Conservation (phyloP, 2,888 invertebrate species). For the Ennomos erosarius region DNA sequence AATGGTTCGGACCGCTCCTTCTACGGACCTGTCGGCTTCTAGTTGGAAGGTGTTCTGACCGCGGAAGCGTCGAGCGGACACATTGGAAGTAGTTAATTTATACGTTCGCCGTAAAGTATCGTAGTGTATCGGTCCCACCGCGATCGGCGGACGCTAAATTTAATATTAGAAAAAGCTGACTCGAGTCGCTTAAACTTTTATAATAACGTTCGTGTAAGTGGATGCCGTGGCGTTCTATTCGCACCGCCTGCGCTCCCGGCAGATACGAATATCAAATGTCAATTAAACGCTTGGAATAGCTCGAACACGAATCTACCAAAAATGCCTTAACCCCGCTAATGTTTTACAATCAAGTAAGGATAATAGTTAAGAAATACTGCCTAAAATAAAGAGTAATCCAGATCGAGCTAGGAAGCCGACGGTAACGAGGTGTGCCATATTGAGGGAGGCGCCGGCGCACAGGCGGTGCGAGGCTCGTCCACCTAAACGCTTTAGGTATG, state of each 20-base stretch:
- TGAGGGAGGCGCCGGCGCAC: slow-evolving; percentile 60
- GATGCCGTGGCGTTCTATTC: slow-evolving; percentile 78
- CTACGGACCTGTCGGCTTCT: slow-evolving; percentile 9
- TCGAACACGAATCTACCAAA: slow-evolving; percentile 23
- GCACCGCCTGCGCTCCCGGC: slow-evolving; percentile 70
- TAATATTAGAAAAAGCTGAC: slow-evolving; percentile 65
- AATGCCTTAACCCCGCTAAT: slow-evolving; percentile 36
- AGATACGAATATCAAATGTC: slow-evolving; percentile 60
- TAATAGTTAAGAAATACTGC: slow-evolving; percentile 13
- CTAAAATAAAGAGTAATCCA: slow-evolving; percentile 10
- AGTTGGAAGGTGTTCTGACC: not conserved
- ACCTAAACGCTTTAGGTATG: slow-evolving; percentile 85
- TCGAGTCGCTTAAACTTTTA: slow-evolving; percentile 71
- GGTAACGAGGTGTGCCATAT: slow-evolving; percentile 46
- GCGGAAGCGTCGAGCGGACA: slow-evolving; percentile 34
- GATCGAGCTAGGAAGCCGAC: slow-evolving; percentile 6
- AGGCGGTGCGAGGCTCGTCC: slow-evolving; percentile 73
- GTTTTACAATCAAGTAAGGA: slow-evolving; percentile 13
- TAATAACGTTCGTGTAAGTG: slow-evolving; percentile 75
- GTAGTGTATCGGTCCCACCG: slow-evolving; percentile 70
- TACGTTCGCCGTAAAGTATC: slow-evolving; percentile 57
- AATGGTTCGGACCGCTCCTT: not conserved
- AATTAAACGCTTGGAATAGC: slow-evolving; percentile 57
- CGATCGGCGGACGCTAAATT: slow-evolving; percentile 57
- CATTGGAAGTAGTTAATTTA: slow-evolving; percentile 55